phyloP scores from a whole-genome alignment of 2,888 invertebrate genomes.

The Amiota communis region DNA sequence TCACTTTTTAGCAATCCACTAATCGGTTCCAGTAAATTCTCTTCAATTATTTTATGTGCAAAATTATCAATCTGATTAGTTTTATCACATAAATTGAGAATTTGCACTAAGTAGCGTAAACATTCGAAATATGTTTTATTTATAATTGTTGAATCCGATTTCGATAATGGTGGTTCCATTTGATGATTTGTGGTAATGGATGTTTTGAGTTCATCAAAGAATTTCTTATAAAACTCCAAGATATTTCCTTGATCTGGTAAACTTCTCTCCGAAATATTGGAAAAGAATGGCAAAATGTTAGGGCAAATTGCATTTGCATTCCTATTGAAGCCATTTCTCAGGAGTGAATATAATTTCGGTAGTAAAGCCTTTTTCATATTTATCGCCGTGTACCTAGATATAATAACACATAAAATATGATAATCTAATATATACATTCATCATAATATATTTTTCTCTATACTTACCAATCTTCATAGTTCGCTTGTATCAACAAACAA shows the following conservation, averaged over 20 bases:
- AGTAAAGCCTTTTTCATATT: slow-evolving; percentile 83
- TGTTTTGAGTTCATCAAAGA: slow-evolving; percentile 80
- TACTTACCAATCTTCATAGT: slow-evolving; percentile 74
- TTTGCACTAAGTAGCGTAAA: slow-evolving; percentile 77
- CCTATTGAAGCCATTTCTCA: slow-evolving; percentile 84
- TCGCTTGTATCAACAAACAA: slow-evolving; percentile 77
- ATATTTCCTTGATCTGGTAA: slow-evolving; percentile 53
- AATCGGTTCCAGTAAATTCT: slow-evolving; percentile 71
- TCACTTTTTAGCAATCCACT: slow-evolving; percentile 74
- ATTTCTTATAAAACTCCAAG: slow-evolving; percentile 77
- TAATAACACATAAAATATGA: not conserved
- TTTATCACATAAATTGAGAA: slow-evolving; percentile 69
- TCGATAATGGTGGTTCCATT: slow-evolving; percentile 73
- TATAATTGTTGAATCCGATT: slow-evolving; percentile 81
- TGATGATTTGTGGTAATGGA: slow-evolving; percentile 76
- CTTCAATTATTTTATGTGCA: slow-evolving; percentile 51
- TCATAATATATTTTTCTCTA: not conserved
- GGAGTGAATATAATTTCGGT: slow-evolving; percentile 80
- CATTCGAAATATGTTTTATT: slow-evolving; percentile 83
- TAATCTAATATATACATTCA: not conserved
- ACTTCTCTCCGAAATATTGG: slow-evolving; percentile 74
- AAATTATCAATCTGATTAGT: slow-evolving; percentile 44
- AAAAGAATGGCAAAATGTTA: slow-evolving; percentile 84
- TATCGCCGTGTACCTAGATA: slow-evolving; percentile 74
- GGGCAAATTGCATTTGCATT: slow-evolving; percentile 83